Base-by-base conservation (phyloP, 2,888 invertebrate genomes). In the Coenonympha arcania region DNA sequence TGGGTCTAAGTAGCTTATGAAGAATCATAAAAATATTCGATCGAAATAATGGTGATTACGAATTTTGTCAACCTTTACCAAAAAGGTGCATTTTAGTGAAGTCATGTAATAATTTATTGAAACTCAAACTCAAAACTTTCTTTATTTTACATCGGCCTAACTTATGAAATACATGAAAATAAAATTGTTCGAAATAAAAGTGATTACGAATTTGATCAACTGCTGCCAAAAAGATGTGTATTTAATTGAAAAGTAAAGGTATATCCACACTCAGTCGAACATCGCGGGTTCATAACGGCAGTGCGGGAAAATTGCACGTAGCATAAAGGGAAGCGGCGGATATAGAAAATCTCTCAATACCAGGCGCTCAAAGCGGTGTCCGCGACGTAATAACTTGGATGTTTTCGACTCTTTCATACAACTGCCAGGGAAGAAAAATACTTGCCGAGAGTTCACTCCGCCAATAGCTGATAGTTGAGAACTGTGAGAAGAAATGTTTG, bases 291-390 rank as follows among this genome's bases (percentile, higher is more conserved):
- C 80, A 80, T 81, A 83, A 79, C 82, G 76, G 54, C 52, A 69
- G 67, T 70, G 58, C 67, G 76, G 83, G 79, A 84, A 85, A 84
- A 84, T 84, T 84, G 85, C 81, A 82, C 74, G 80, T 71, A 68
- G 82, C 72, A 81, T 83, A 84, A 83, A 85, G 85, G 82, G 76
- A 84, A 80, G 70, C 82, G 68, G 76, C 85, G 85, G 85, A 85
- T 86, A 85, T 85, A 85, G 85, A 81, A 84, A 83, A 84, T 80
- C 83, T 73, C 76, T 84, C 85, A 85, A 83, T 85, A 82, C 79
- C 79, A 74, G 69, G 69, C 58, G 51, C 76, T 80, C 79, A 81
- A 76, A 80, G 80, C 71, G 62, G 63, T 64, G 61, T 69, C 76
- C 73, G 66, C 65, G 69, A 66, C 69, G 72, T 77, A 81, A 78